Base-by-base conservation (phyloP, 2,888 invertebrate species). In the Julus scandinavius region DNA sequence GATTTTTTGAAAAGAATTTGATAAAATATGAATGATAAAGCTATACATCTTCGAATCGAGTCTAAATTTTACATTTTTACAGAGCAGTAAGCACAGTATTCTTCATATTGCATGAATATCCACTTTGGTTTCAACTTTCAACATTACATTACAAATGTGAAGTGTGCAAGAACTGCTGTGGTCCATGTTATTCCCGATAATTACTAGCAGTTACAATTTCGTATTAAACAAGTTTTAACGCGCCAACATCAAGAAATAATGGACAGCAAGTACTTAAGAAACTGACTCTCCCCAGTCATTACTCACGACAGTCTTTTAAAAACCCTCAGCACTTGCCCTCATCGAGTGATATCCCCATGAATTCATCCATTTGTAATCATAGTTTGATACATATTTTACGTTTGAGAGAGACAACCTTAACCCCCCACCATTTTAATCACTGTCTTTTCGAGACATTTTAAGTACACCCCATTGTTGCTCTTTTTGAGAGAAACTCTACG, bases 381-480 rank as follows among this genome's bases (percentile, higher is more conserved):
- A 40, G 80, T 80, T 80, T 80, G 38, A 80, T 80, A 80, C 80
- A 80, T 80, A 80, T 80, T 80, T 80, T 38, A 80, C n/a, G 80
- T 80, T 80, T 38, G 80, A 80, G 80, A 80, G 38, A 38, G 80
- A 80, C 80, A 80, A 11, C 15, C 15, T 38, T 4, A 80, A 15
- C 80, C 80, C 80, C 80, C 80, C 80, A 80, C 80, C 80, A 80
- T 80, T 80, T 80, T 80, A 80, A 80, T 80, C 80, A 80, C 29
- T 80, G 80, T 80, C 80, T 80, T 80, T 63, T 38, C 3, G 80
- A 80, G 80, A 80, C 80, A 80, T 80, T 80, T 80, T 80, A 80
- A 80, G 80, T 80, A 80, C 80, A 80, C 80, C 80, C 80, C 80
- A 80, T 80, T 80, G 80, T 80, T 80, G 80, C 80, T 80, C 80